Percentiles rank a stretch among this genome's conserved stretches.
Conservation (phyloP, 2,888 invertebrate genomes). For the Oscheius sp. region DNA sequence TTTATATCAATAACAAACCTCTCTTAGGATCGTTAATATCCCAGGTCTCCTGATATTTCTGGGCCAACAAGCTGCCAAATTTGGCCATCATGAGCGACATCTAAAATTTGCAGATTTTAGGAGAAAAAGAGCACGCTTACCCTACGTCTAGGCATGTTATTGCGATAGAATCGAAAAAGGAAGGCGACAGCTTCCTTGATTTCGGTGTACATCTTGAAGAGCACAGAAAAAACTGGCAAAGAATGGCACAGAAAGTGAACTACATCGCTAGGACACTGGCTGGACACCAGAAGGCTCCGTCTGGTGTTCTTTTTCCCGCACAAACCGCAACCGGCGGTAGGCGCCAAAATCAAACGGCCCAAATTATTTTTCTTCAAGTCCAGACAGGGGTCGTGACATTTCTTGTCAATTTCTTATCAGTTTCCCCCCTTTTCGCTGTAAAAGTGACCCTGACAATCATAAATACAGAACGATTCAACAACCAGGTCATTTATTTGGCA, state of each 20-base stretch:
- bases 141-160: conserved; percentile 47
- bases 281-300: too few species aligned
- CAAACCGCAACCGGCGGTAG: too few species aligned
- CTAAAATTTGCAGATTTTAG: neutral
- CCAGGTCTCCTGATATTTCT: conserved; percentile 9
- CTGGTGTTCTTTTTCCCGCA: too few species aligned
- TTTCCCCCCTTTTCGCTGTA: too few species aligned
- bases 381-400: too few species aligned
- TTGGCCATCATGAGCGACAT: conserved; percentile 4
- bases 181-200: conserved; percentile 55
- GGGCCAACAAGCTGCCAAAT: conserved; percentile 16
- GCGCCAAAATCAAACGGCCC: too few species aligned
- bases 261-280: too few species aligned
- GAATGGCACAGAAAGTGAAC: neutral
- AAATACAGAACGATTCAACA: too few species aligned
- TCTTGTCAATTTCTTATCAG: too few species aligned
- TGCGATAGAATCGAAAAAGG: conserved; percentile 41
- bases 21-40: conserved; percentile 14
- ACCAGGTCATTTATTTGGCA: too few species aligned
- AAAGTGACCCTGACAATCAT: too few species aligned
- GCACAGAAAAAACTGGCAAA: neutral
- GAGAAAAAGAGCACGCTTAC: conserved; percentile 15
- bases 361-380: too few species aligned
- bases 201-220: conserved; percentile 54
- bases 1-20: neutral